phyloP scores from a whole-genome alignment of 2,797 vertebrate genomes.

The Sciurus vulgaris region DNA sequence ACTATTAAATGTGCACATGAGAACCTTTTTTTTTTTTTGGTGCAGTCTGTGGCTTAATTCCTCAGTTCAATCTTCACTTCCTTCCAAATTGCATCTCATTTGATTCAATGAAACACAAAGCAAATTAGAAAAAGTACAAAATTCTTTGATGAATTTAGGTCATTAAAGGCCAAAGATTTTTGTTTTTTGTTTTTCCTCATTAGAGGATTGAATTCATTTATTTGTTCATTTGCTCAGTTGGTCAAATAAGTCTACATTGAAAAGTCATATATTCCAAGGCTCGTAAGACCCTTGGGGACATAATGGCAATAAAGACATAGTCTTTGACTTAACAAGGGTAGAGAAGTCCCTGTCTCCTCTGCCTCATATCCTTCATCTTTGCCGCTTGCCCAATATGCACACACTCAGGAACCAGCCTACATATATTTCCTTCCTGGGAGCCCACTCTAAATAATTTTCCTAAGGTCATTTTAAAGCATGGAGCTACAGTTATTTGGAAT shows the following conservation, averaged over 20 bases:
- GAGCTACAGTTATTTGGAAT: background rate
- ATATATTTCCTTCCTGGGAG: background rate
- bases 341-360: background rate
- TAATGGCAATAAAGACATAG: too few relatives aligned
- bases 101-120: slow-evolving; percentile 58
- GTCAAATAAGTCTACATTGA: background rate
- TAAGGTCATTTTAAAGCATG: background rate
- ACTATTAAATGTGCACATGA: background rate
- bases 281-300: accelerated
- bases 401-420: background rate
- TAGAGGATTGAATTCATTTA: slow-evolving; percentile 11
- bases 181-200: background rate
- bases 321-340: background rate
- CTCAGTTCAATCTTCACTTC: background rate
- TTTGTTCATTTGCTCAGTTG: background rate
- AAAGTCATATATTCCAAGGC: background rate
- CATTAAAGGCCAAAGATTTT: slow-evolving; percentile 23
- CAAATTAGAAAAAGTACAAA: slow-evolving; percentile 54
- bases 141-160: background rate
- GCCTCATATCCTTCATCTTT: background rate
- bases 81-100: slow-evolving; percentile 30
- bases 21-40: background rate
- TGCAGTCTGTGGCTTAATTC: slow-evolving; percentile 34
- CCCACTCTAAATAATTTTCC: background rate
- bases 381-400: background rate